These are phyloP conservation scores for Myotis yumanensis DNA, from an alignment of 2,113 vertebrate species.

Conservation along the genomic window DNA sequence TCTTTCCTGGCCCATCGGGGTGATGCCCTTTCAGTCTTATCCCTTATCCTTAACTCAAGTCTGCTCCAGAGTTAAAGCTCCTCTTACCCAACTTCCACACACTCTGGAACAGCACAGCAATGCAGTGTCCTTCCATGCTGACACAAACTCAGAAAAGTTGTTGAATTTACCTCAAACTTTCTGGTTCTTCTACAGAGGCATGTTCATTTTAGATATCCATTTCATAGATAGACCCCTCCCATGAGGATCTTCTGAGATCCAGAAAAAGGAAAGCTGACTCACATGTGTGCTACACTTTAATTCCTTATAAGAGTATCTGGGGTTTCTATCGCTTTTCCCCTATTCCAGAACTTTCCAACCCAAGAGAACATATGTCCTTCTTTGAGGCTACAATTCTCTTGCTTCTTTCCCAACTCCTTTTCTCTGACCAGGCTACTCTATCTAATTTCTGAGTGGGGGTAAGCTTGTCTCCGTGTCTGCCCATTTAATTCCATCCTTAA, in stretches of 20 bases:
- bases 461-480: not conserved
- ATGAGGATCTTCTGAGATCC: not conserved
- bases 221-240: not conserved
- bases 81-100: not conserved
- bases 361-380: not conserved
- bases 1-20: not conserved
- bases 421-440: not conserved
- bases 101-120: not conserved
- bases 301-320: not conserved
- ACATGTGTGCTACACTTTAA: not conserved
- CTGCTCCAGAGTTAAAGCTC: not conserved
- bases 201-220: not conserved
- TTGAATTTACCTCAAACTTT: not conserved
- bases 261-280: not conserved
- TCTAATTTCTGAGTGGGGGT: not conserved
- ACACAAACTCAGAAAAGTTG: not conserved
- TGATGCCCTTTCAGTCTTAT: not conserved
- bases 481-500: not conserved
- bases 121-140: not conserved
- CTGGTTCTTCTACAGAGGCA: not conserved
- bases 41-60: not conserved
- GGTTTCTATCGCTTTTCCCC: not conserved
- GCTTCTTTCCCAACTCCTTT: not conserved
- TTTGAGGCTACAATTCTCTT: not conserved
- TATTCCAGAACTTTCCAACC: not conserved